Base-by-base conservation (phyloP, 2,888 invertebrate species). In the Melanargia galathea region DNA sequence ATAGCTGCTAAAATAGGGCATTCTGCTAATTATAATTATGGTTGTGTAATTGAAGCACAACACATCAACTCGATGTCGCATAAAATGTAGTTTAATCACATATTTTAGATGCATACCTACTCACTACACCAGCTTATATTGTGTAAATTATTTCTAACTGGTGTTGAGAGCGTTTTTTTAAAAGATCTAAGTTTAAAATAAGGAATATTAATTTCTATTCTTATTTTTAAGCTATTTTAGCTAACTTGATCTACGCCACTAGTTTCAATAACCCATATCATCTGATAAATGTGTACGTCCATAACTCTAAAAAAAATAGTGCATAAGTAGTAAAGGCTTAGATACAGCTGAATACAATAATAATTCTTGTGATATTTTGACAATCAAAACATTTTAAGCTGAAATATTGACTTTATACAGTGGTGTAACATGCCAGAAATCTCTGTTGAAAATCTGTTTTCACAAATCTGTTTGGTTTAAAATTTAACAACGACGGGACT, bases 31-130 rank as follows among this genome's bases (percentile, higher is more conserved):
- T 45, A 51, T 35, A 22, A 4, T 48, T 66, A 68, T 61, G 73
- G 71, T 74, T 72, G 71, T 73, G 70, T 71, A n/a, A 60, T 63
- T 33, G 30, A 30, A 30, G 73, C 75, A 74, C 72, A 73, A 64
- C 45, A 57, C 49, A 8, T 35, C 20, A 54, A 43, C 24, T 52
- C 35, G 10, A 51, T 1, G 22, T 3, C 52, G 58, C 46, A 64
- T 65, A 59, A 59, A 55, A 30, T n/a, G 49, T 66, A 66, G 64
- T 45, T 20, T 49, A 45, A 40, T 54, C 48, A 52, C 52, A 35
- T 51, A 51, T 52, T 52, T 33, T 52, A 52, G 35, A 35, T 52
- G 22, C 30, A 54, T 54, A 30, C 30, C 48, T 54, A 30, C 43
- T 38, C 43, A 24, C 30, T 33, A 40, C 49, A 61, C 58, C 55